phyloP scores from a whole-genome alignment of 2,888 invertebrate genomes.

The Gerosis bhagava region DNA sequence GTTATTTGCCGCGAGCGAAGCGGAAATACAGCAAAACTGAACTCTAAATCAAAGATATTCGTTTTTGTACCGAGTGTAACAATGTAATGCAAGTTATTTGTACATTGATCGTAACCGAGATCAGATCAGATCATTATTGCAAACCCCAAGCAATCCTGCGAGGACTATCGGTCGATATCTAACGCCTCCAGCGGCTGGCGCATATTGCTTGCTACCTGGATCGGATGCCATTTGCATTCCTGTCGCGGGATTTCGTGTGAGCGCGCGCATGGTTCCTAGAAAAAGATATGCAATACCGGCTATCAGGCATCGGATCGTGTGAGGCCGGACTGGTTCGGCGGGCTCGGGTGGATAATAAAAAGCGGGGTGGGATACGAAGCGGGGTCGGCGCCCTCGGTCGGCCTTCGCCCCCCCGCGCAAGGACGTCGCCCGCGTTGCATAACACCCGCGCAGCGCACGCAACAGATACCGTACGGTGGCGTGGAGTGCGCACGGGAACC shows the following conservation, averaged over 20 bases:
- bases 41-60: neutral
- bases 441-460: conserved; percentile 58
- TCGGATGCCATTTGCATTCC: conserved; percentile 15
- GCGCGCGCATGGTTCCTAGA: conserved; percentile 12
- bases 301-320: conserved; percentile 7
- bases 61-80: neutral
- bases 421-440: conserved; percentile 75
- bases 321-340: conserved; percentile 11
- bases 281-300: conserved; percentile 21
- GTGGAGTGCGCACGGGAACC: neutral
- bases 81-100: neutral
- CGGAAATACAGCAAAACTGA: neutral
- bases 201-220: no score
- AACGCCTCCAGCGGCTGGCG: conserved; percentile 15
- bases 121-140: conserved; percentile 3
- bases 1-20: neutral
- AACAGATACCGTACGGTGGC: conserved; percentile 61
- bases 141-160: conserved; percentile 6
- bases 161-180: conserved; percentile 6
- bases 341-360: conserved; percentile 37
- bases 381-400: conserved; percentile 67
- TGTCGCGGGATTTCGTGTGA: conserved; percentile 1
- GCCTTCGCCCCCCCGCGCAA: conserved; percentile 64
- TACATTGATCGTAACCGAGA: conserved; percentile 9
- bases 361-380: conserved; percentile 39